Base-by-base conservation (phyloP, 1,140 invertebrate species). In the Bombus waltoni region DNA sequence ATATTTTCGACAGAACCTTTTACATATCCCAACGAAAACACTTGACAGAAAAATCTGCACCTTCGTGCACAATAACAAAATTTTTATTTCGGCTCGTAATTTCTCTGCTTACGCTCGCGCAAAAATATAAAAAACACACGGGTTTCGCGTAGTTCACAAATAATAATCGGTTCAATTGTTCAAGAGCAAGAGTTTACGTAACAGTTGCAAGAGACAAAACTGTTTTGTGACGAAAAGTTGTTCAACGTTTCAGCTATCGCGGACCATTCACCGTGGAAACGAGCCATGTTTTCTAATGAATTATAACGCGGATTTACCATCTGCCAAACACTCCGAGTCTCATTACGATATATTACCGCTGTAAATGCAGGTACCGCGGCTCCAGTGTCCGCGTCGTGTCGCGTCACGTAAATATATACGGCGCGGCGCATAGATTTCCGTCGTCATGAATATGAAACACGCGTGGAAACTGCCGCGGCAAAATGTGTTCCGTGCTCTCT, bases 281-380 rank as follows among this genome's bases (percentile, higher is more conserved):
- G 25, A 62, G 42, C 42, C 28, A 57, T n/a, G 18, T 40, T 57
- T 32, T 9, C 11, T 42, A 44, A 42, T 35, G 38, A 84, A 78
- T 84, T 59, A 53, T 71, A 59, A 78, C 74, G 44, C 35, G 44
- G 74, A 78, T 84, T 79, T 78, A 84, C 65, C 75, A 70, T 68
- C 65, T 83, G 82, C 75, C 82, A 78, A 84, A 84, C 82, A 40
- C 65, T 71, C 42, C 8, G 38, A n/a, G 65, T 84, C 75, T 84
- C 82, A 84, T 84, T 84, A 84, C 75, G 76, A 78, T 84, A 84
- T 84, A 84, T 78, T 84, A 84, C 65, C 66, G 76, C 8, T 70
- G 74, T 42, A 78, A 78, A 71, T 84, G 82, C 74, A 78, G 65
- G 62, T 44, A 40, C 47, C 65, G 65, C 47, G 66, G 75, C 44